Evolutionary conservation across 2,113 vertebrate genomes (phyloP), one percentile per base, ranked within the genome.

Genomic region (Antidorcas marsupialis): DNA sequence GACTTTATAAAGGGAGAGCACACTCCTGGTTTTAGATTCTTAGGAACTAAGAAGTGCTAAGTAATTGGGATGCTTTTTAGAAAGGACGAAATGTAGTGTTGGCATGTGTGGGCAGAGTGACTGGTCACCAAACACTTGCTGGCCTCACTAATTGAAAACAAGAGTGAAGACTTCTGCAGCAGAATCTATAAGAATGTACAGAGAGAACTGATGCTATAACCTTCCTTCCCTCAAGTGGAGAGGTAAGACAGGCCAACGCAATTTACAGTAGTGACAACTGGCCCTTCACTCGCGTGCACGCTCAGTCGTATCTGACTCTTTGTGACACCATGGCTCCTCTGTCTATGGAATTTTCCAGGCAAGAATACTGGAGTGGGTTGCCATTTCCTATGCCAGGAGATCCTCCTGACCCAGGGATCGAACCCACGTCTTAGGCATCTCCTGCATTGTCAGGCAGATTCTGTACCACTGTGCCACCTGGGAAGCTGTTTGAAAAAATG

Each of bases 31-130:
- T 91, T 89, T 74, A 88, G 43, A 88, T 55, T 59, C 17, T n/a
- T 53, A 85, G 84, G 71, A 95, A 95, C 84, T 50, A 50, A 89
- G 50, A 82, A 89, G 33, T 90, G 71, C 53, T 16, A 17, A 64
- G 93, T 95, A 95, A 85, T 19, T 67, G 85, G 81, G 81, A 47
- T 95, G 27, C 52, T 89, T 96, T 93, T 87, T 82, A 91, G 76
- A 62, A 96, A 95, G 67, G 23, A 50, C 14, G 60, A 87, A 67
- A 83, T 17, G 55, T 74, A 33, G 62, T 62, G 36, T 36, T 9
- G 62, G 23, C 50, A 33, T 57, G 55, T 60, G 50, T 93, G 71
- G 90, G 39, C 87, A 57, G 39, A 82, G 84, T n/a, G 53, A 15
- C 60, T 60, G 8, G 60, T 53, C 60, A 74, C 71, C 74, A 45